Percentiles rank a stretch among this genome's conserved stretches.
Conservation (phyloP, 2,113 vertebrate genomes). For the Rhinoderma darwinii region DNA sequence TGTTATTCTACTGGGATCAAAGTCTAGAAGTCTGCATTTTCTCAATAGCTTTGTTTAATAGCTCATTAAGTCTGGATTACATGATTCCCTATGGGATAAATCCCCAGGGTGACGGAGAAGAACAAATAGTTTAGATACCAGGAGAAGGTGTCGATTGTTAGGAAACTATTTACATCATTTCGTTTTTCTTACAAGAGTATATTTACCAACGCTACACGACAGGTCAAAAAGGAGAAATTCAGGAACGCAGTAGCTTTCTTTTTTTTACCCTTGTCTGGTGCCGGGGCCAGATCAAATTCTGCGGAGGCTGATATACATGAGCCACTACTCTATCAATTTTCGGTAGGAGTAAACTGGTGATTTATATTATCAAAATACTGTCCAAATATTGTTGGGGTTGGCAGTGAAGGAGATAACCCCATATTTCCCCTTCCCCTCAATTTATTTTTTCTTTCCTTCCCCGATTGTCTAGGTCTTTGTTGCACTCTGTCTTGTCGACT, state of each 20-base stretch:
- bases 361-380: too few relatives aligned
- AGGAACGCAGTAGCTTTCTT: not conserved
- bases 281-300: too few relatives aligned
- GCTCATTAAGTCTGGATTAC: constrained; percentile 3
- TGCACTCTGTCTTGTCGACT: too few relatives aligned
- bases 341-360: too few relatives aligned
- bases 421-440: too few relatives aligned
- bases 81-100: not conserved
- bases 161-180: not conserved
- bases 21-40: not conserved
- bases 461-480: too few relatives aligned
- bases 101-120: not conserved
- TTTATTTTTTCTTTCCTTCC: too few relatives aligned
- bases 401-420: too few relatives aligned
- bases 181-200: not conserved
- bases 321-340: too few relatives aligned
- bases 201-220: not conserved
- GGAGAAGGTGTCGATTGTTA: not conserved
- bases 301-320: too few relatives aligned
- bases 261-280: too few relatives aligned
- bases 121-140: constrained; percentile 1
- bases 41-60: constrained; percentile 3
- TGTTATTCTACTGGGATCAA: constrained; percentile 5
- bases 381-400: too few relatives aligned
- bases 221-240: not conserved